Percentiles rank a stretch among this genome's conserved stretches.
Conservation (phyloP, 2,888 invertebrate genomes). For the Taenaris catops region DNA sequence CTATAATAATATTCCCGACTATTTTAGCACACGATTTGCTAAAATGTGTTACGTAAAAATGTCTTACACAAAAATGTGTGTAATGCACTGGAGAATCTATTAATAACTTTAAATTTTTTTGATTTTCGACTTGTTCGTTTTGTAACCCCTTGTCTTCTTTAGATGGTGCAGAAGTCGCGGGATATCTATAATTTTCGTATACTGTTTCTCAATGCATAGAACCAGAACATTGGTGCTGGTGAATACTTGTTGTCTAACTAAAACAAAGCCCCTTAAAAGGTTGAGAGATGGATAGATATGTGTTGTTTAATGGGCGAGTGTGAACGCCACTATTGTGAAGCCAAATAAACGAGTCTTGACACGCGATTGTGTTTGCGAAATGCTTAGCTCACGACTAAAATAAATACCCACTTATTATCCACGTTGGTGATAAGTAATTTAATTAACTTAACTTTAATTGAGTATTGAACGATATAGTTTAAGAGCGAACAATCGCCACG, state of each 20-base stretch:
- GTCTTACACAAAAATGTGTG: no score
- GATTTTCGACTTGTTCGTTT: no score
- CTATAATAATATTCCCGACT: no score
- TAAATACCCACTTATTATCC: slow-evolving; percentile 62
- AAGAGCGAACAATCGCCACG: slow-evolving; percentile 10
- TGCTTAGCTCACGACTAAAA: slow-evolving; percentile 57
- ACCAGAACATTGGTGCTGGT: slow-evolving; percentile 9
- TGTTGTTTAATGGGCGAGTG: slow-evolving; percentile 69
- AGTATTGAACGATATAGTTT: slow-evolving; percentile 43
- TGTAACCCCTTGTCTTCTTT: no score
- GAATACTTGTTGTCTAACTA: slow-evolving; percentile 19
- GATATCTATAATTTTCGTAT: slow-evolving; percentile 4
- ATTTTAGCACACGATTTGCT: no score
- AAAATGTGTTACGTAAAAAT: no score
- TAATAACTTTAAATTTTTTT: no score
- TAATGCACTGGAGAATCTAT: no score
- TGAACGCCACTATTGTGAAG: slow-evolving; percentile 62
- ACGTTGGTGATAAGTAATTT: slow-evolving; percentile 61
- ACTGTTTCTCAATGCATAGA: slow-evolving; percentile 8
- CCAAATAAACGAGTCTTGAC: slow-evolving; percentile 69
- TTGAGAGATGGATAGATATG: slow-evolving; percentile 63
- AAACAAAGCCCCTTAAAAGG: slow-evolving; percentile 39
- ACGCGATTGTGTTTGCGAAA: slow-evolving; percentile 68
- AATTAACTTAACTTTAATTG: slow-evolving; percentile 67
- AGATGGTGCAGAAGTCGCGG: no score